Conservation (phyloP, 2,888 invertebrate genomes). For the Ryuthela nishihirai region DNA sequence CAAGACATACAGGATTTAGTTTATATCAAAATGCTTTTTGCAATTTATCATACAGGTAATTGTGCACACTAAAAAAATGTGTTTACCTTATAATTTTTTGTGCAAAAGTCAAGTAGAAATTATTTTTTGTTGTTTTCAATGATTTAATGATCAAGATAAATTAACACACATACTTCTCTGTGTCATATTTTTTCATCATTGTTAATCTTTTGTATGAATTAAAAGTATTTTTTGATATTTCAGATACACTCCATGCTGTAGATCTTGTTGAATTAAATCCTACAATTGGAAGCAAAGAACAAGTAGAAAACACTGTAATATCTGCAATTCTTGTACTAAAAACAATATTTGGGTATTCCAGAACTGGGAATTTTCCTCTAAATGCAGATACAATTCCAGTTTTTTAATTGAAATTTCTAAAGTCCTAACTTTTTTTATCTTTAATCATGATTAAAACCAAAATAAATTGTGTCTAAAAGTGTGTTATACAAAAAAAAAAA, state of each 20-base stretch:
- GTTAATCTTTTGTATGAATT: background rate
- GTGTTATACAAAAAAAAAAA: no score
- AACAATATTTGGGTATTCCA: constrained; percentile 57
- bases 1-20: no score
- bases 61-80: no score
- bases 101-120: no score
- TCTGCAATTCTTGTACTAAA: constrained; percentile 72
- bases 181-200: background rate
- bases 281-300: constrained; percentile 64
- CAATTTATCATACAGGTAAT: no score
- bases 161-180: background rate
- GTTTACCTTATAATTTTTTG: no score
- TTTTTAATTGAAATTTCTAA: no score
- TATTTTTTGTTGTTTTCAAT: no score
- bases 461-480: no score
- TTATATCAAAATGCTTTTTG: no score
- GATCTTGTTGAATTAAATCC: constrained; percentile 94
- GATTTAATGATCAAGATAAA: background rate
- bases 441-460: no score
- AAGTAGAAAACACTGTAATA: constrained; percentile 66
- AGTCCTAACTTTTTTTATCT: no score
- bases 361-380: constrained; percentile 11
- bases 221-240: background rate
- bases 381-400: constrained; percentile 6
- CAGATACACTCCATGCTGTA: constrained; percentile 65